Evolutionary conservation across 1,140 invertebrate species (phyloP), one percentile per base, ranked within the genome.

Genomic region (Steinernema khuongi): DNA sequence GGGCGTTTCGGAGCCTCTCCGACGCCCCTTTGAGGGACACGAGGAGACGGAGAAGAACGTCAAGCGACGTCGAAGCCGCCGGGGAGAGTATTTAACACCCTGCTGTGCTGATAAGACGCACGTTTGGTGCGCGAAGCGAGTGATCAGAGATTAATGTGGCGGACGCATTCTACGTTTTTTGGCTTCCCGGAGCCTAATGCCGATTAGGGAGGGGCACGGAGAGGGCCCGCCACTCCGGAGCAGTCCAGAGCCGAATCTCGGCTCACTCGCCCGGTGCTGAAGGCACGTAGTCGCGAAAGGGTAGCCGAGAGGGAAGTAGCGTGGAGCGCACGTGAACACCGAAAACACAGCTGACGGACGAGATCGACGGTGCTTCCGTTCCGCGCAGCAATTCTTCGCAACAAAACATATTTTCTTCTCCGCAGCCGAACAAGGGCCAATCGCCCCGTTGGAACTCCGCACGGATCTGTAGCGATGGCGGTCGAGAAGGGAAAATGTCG

Each of bases 321-420:
- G 50, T 60, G 50, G 50, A 22, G 22, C 50, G 50, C 50, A 60
- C 50, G 50, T 60, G 50, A 60, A 60, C 50, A 26, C 7, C 36
- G 7, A 60, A 60, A 60, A 60, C 14, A 60, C 50, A 60, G 50
- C 50, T 60, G 50, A 60, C 36, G 36, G n/a, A n/a, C 36, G 36
- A n/a, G 36, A 41, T 41, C n/a, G 36, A 41, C 50, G 50, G 50
- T 17, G 50, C 22, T 60, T 60, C 50, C 50, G 50, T 60, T 60
- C 50, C 50, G 19, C 50, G 50, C 50, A 26, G 2, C 36, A 22
- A 26, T 22, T 4, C 11, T 60, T 60, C 50, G 50, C 50, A 60
- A 26, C n/a, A 60, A 60, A 60, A 60, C 50, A 60, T 60, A 60
- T 60, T 60, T 60, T 60, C 50, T 41, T n/a, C 36, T n/a, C n/a